Base-by-base conservation (phyloP, 2,113 vertebrate genomes). In the Thunnus thynnus region DNA sequence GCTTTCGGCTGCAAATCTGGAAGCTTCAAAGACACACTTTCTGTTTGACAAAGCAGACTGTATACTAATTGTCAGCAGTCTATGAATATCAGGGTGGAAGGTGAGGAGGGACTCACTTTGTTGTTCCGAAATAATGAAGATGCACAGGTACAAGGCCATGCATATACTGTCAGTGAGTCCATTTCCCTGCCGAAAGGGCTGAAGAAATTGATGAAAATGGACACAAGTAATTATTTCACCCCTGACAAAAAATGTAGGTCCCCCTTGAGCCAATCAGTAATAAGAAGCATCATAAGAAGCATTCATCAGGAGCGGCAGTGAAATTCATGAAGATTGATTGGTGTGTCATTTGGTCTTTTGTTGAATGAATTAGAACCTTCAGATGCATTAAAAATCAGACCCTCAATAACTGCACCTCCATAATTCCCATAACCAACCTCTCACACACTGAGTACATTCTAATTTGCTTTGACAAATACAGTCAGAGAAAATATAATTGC, bases 1-100 rank as follows among this genome's bases (percentile, higher is more conserved):
- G 62, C 69, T 84, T 67, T 73, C 64, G 61, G 41, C 63, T 58
- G 48, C 69, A 73, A 69, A 66, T 52, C 10, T 27, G 13, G 13
- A 13, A 56, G 14, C 71, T 70, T 76, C 58, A 75, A 85, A 85
- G 44, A 65, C 20, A 22, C 9, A 20, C 51, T 18, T 50, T 51
- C 13, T 57, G n/a, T 32, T 66, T 58, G 20, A 17, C 18, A 62
- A 32, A 32, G 32, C 16, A 47, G 13, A 7, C 13, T 17, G 14
- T 12, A 32, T 32, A 41, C 46, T 54, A 18, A 46, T 36, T 25
- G 13, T 62, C 65, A 14, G 10, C 2, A 48, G 50, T 16, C 16
- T 5, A 3, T 60, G 47, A 50, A 69, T 62, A 50, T 41, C 57
- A 50, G 16, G 36, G 36, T 41, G 36, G 36, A 41, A 41, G 13